Percentiles rank a stretch among this genome's conserved stretches.
phyloP scores from a whole-genome alignment of 2,797 vertebrate genomes.

The Falco concolor region DNA sequence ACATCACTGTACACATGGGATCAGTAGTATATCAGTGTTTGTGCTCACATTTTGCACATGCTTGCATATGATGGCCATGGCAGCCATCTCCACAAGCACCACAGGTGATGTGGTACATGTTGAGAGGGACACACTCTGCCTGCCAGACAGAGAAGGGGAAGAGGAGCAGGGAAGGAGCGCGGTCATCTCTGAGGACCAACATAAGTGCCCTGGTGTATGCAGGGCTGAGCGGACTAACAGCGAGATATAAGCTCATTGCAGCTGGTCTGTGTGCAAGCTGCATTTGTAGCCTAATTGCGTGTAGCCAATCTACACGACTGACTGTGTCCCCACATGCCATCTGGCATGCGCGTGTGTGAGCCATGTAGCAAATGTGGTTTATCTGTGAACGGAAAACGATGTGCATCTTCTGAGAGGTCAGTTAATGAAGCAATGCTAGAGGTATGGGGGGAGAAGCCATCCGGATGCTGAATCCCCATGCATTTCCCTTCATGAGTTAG shows the following conservation, averaged over 20 bases:
- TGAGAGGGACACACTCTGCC: neutral
- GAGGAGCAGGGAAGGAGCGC: neutral
- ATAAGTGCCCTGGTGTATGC: neutral
- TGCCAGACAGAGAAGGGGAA: neutral
- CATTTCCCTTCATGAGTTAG: fast-evolving
- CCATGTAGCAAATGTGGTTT: neutral
- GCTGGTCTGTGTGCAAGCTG: neutral
- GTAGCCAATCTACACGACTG: neutral
- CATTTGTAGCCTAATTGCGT: neutral
- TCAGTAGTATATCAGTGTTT: fast-evolving
- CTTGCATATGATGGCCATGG: fast-evolving
- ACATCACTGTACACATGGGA: fast-evolving
- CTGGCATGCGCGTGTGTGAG: neutral
- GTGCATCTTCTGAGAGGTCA: neutral
- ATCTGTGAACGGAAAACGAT: neutral
- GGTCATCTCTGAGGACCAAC: neutral
- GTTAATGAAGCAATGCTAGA: neutral
- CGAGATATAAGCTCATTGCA: fast-evolving
- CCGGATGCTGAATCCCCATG: fast-evolving
- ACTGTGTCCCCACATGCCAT: neutral
- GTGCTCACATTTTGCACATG: fast-evolving
- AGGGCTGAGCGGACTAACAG: neutral
- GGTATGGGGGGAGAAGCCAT: neutral
- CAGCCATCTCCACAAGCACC: fast-evolving
- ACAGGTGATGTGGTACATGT: fast-evolving